Base-by-base conservation (phyloP, 2,797 vertebrate species). In the Sebastes oblongus region DNA sequence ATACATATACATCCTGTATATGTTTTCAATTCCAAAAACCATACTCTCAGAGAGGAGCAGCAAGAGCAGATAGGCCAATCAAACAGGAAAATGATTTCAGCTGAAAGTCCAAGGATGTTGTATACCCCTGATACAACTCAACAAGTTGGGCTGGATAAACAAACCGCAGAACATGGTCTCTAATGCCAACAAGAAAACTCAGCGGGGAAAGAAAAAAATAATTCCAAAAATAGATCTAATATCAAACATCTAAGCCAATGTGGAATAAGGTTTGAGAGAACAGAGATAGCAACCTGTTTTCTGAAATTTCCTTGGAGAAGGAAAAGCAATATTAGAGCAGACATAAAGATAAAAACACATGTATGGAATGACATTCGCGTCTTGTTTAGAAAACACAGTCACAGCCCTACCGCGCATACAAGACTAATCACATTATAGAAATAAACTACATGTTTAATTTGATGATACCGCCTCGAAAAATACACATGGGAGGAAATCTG, bases 41-140 rank as follows among this genome's bases (percentile, higher is more conserved):
- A 10, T 54, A 61, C 24, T 50, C 39, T 22, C 12, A 6, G 52
- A 66, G 68, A 61, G 54, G 34, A 52, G 24, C 46, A 70, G 50
- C 6, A 20, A 65, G 55, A 71, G 70, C 29, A 11, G 29, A 83
- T 27, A 67, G 36, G 29, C 29, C 55, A 59, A 77, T 88, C 27
- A 82, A 79, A 71, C 27, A 29, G n/a, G 32, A 46, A 82, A 85
- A 84, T 66, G 0, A 83, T 72, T 83, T 78, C 50, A 50, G 59
- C 73, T 70, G 62, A 87, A 71, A 82, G 68, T 85, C 76, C 70
- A 77, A 78, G 72, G 71, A 78, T 56, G 60, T 32, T 52, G 67
- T 85, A 78, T 80, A 78, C 46, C 70, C 77, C 50, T 75, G 72
- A 86, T 84, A 83, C 58, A 84, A 59, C 29, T 66, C 81, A 80